These are phyloP conservation scores for Alethe castanea DNA, from an alignment of 2,113 vertebrate species.

Conservation along the genomic window DNA sequence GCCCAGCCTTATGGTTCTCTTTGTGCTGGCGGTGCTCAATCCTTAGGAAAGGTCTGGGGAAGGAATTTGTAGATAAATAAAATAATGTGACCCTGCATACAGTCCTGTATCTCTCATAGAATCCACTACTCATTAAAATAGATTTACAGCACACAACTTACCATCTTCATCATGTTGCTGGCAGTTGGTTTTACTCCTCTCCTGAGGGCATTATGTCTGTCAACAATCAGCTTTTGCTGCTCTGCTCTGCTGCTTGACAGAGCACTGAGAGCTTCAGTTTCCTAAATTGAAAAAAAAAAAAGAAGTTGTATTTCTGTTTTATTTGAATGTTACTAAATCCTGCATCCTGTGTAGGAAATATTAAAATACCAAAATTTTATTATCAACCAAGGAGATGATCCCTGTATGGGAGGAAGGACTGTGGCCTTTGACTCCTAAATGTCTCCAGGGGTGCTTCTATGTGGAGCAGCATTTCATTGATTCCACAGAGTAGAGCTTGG, in stretches of 20 bases:
- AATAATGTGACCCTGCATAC: background rate
- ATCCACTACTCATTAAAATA: background rate
- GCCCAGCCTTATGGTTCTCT: background rate
- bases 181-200: constrained; percentile 57
- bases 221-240: constrained; percentile 52
- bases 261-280: background rate
- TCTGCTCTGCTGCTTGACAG: background rate
- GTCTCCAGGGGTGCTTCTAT: background rate
- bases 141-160: background rate
- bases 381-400: background rate
- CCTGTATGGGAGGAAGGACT: background rate
- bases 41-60: background rate
- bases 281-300: background rate
- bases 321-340: background rate
- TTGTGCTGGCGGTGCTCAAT: background rate
- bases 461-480: background rate
- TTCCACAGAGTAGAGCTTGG: background rate
- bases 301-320: background rate
- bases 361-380: background rate
- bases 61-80: background rate
- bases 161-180: constrained; percentile 71
- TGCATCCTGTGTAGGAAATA: background rate
- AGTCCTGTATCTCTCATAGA: background rate
- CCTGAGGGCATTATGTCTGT: constrained; percentile 53
- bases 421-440: background rate